A percentile compares a stretch with the other conserved stretches of the same genome.
phyloP scores from a whole-genome alignment of 2,113 vertebrate genomes.

The Calonectris borealis region DNA sequence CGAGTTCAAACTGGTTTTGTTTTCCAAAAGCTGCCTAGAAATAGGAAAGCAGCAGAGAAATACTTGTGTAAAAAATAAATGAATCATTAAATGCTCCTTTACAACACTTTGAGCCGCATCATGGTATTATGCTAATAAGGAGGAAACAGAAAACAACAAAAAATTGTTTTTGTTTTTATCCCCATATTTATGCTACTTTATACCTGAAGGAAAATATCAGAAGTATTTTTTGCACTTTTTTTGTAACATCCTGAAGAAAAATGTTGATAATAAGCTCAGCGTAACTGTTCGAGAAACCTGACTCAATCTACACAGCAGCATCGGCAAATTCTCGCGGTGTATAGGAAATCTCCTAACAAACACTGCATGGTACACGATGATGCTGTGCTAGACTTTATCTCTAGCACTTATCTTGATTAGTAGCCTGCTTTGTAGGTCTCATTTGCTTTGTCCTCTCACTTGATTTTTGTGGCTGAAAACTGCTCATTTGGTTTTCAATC shows the following conservation, averaged over 20 bases:
- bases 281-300: not conserved
- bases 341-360: not conserved
- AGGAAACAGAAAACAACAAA: not conserved
- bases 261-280: not conserved
- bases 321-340: accelerated
- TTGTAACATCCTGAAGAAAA: not conserved
- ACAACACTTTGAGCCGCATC: not conserved
- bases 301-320: not conserved
- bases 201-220: not conserved
- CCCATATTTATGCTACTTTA: not conserved
- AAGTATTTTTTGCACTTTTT: not conserved
- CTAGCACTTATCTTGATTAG: not conserved
- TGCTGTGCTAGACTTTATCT: not conserved
- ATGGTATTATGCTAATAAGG: not conserved
- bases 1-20: not conserved
- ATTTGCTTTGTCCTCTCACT: not conserved
- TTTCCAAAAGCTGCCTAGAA: not conserved
- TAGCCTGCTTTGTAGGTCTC: not conserved
- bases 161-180: not conserved
- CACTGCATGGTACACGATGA: not conserved
- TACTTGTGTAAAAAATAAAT: constrained; percentile 2
- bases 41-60: not conserved
- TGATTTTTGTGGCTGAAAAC: not conserved
- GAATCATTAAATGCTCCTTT: not conserved
- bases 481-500: not conserved